A percentile compares a stretch with the other conserved stretches of the same genome.
phyloP scores from a whole-genome alignment of 2,797 vertebrate genomes.

The Tangara arthus region DNA sequence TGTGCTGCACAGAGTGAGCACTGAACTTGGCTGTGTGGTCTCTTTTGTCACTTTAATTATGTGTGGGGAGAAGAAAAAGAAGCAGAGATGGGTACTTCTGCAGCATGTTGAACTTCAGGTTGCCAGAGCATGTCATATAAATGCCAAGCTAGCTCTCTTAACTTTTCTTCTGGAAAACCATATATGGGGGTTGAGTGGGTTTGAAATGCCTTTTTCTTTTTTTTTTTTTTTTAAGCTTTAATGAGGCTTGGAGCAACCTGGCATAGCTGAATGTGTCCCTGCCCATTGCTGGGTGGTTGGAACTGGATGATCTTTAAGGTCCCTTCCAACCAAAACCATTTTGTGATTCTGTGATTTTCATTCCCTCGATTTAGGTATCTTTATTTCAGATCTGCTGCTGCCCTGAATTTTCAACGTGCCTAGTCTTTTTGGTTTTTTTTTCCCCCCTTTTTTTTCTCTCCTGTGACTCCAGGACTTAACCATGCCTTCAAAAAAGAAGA shows the following conservation, averaged over 20 bases:
- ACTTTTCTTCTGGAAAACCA: background rate
- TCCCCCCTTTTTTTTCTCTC: background rate
- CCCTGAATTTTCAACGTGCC: background rate
- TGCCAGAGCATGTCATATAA: background rate
- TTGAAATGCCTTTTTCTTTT: background rate
- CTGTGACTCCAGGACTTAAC: background rate
- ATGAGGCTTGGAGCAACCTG: background rate
- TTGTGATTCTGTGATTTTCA: background rate
- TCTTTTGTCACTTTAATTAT: conserved; percentile 1
- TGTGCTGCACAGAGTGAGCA: background rate
- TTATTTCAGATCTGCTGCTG: background rate
- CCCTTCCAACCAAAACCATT: background rate
- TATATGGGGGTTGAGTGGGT: background rate
- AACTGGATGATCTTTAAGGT: background rate
- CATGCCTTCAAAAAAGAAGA: background rate
- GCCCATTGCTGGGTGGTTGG: background rate
- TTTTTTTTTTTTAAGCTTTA: background rate
- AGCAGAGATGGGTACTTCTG: background rate
- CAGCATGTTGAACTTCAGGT: background rate
- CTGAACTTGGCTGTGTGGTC: background rate
- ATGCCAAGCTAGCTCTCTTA: background rate
- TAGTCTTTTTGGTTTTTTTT: too few species aligned
- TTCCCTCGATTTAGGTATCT: background rate
- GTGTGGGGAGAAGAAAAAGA: background rate
- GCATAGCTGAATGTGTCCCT: background rate